Evolutionary conservation across 2,797 vertebrate genomes (phyloP), one percentile per base, ranked within the genome.

Genomic region (Galago senegalensis): DNA sequence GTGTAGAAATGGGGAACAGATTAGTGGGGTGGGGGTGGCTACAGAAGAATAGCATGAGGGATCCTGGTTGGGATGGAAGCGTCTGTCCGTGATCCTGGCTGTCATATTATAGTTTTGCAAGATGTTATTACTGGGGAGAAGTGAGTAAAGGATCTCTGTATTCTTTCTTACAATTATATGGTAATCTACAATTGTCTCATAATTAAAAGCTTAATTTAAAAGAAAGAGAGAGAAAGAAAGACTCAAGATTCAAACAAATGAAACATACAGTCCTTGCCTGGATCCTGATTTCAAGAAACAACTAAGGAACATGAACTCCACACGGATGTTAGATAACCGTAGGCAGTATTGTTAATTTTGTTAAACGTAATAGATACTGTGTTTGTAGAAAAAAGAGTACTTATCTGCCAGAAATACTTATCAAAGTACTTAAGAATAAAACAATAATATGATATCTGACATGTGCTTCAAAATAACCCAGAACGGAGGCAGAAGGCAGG

Each of bases 351-450:
- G 49, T 60, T 81, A n/a, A 56, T 70, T 85, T 79, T 84, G n/a
- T 27, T 65, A 49, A 80, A 80, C 73, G 21, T 88, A 40, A 65
- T 53, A 92, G 67, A 84, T 49, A 70, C 2, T 77, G 18, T 81
- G 40, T 76, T 83, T 81, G 37, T 17, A 25, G 46, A 7, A 56
- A 82, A 65, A 67, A 77, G 13, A 82, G 27, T 43, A 34, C 1
- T 37, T 72, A 37, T 13, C 40, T 53, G 70, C 49, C 27, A 37
- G 23, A 67, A 49, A 67, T 37, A 83, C 29, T 72, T 91, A 58
- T 70, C 67, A 75, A 89, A 86, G 37, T 53, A 70, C 56, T 87
- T 58, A 63, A 31, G 43, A 91, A 87, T 46, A 63, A 76, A 93
- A 37, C 63, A 79, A n/a, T 21, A 70, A 37, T 46, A 49, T 12